phyloP scores from a whole-genome alignment of 2,113 vertebrate genomes.

The Bothrops jararaca region DNA sequence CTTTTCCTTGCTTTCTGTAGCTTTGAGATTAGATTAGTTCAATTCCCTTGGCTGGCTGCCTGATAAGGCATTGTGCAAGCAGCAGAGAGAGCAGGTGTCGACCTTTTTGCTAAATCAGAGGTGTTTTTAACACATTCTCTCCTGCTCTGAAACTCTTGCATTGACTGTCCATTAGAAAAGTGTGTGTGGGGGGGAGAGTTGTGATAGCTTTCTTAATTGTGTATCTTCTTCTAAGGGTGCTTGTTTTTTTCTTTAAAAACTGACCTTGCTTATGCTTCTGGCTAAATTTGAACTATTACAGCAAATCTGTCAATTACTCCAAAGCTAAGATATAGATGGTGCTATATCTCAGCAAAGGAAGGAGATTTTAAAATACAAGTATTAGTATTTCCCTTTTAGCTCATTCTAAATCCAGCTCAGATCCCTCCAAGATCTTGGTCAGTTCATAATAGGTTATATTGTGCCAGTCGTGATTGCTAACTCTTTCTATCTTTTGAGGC shows the following conservation, averaged over 20 bases:
- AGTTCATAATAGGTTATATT: not conserved
- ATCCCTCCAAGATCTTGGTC: not conserved
- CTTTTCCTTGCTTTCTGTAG: constrained; percentile 37
- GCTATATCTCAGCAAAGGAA: not conserved
- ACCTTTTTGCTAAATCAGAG: constrained; percentile 5
- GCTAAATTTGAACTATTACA: not conserved
- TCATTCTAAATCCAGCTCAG: not conserved
- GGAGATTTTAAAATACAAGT: not conserved
- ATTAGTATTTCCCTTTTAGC: not conserved
- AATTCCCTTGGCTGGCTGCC: constrained; percentile 4
- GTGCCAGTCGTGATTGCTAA: not conserved
- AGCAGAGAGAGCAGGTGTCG: not conserved
- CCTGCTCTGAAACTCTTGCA: not conserved
- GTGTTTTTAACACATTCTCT: constrained; percentile 18
- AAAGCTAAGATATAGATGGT: not conserved
- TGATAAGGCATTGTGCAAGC: constrained; percentile 32
- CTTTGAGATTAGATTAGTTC: constrained; percentile 37
- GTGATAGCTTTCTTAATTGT: constrained; percentile 4
- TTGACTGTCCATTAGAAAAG: not conserved
- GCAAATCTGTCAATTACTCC: not conserved
- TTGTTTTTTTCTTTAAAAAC: not conserved
- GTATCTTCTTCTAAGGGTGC: not conserved
- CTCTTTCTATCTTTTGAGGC: not conserved
- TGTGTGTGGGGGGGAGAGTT: not conserved
- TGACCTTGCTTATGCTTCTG: constrained; percentile 4